Base-by-base conservation (phyloP, 2,113 vertebrate genomes). In the Protomyctophum bolini region DNA sequence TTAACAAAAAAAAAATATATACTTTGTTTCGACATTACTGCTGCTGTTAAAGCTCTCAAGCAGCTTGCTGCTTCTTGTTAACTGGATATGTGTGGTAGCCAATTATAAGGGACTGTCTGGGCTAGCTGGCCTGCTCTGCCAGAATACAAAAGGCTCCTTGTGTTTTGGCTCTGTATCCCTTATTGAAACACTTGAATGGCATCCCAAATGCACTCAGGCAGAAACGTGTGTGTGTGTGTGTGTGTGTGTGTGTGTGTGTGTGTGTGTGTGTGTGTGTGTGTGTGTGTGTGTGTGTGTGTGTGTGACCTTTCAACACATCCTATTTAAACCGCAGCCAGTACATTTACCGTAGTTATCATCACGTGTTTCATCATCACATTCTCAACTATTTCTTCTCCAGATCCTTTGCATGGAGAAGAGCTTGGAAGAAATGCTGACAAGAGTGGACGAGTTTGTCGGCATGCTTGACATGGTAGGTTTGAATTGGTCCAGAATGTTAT, bases 401-500 rank as follows among this genome's bases (percentile, higher is more conserved):
- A 88, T 95, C 68, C 80, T 94, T 51, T 92, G 90, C 65, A 90
- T 97, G 79, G 96, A 97, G 66, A 95, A 93, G 79, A 94, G 93
- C 73, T 86, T 98, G 12, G 97, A 98, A 66, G 97, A 97, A 66
- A 93, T 99, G 92, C 91, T 98, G 64, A 94, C 95, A 1, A 91
- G 95, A 77, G 97, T 98, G 66, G 97, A 99, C 85, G 97, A 98
- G 84, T 98, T 98, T 86, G 96, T 96, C 70, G 97, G 95, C 61
- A 96, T 98, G 97, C 88, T 98, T 72, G 97, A 99, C 80, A 96
- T 99, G 95, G 95, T 99, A 86, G 1, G 89, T 1, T 4, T 15
- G 21, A 41, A 41, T 6, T 41, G 33, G 33, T 41, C 33, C 33
- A 41, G 33, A 41, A 41, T 21, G 21, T 21, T 21, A 21, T 21